These are phyloP conservation scores for Lota lota DNA, from an alignment of 2,113 vertebrate species.

Conservation along the genomic window DNA sequence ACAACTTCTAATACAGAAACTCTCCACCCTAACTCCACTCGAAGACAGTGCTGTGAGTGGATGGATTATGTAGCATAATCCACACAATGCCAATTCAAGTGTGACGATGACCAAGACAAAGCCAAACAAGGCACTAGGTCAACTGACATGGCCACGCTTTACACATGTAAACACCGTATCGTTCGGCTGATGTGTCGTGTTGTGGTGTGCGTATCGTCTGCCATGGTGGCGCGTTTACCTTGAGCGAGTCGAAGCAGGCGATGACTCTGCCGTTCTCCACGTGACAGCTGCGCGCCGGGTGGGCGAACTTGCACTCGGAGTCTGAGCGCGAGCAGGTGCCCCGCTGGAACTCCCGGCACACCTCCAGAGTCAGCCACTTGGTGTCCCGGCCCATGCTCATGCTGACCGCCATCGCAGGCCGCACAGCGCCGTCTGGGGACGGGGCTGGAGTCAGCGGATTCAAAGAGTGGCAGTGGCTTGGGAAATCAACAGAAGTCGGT, in stretches of 20 bases:
- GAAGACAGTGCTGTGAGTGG: no score
- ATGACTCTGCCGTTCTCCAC: constrained; percentile 98
- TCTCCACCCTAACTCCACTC: no score
- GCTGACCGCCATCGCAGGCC: constrained; percentile 80
- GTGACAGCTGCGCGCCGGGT: constrained; percentile 93
- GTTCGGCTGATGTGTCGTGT: background rate
- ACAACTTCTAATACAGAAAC: no score
- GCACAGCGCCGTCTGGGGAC: constrained; percentile 32
- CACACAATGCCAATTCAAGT: no score
- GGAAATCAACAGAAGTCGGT: no score
- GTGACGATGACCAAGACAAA: no score
- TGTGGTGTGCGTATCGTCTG: background rate
- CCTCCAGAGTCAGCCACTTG: constrained; percentile 99
- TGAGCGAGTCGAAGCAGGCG: constrained; percentile 98
- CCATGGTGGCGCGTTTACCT: constrained; percentile 78
- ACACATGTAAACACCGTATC: background rate
- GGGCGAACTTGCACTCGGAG: constrained; percentile 96
- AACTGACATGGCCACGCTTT: no score
- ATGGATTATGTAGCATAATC: no score
- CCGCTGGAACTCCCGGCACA: constrained; percentile 98
- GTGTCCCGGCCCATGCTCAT: constrained; percentile 93
- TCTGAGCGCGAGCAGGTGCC: constrained; percentile 94
- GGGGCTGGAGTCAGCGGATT: constrained; percentile 23
- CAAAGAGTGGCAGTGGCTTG: background rate
- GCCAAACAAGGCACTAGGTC: no score